phyloP scores from a whole-genome alignment of 2,797 vertebrate genomes.

The Eptatretus atami region DNA sequence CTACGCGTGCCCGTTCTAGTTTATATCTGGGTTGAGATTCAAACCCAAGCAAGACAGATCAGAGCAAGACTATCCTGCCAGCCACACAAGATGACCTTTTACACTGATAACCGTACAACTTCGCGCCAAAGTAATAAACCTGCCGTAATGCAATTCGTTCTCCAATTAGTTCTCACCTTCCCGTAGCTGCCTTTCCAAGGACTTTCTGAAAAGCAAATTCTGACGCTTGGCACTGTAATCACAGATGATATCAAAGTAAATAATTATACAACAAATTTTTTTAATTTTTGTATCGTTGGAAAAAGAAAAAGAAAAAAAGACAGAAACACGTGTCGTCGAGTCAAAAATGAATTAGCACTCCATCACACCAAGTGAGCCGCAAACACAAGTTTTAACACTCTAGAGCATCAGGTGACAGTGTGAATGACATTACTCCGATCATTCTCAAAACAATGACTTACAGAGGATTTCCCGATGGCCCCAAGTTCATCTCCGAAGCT shows the following conservation, averaged over 20 bases:
- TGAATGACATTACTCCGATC: no score
- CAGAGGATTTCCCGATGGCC: slow-evolving; percentile 79
- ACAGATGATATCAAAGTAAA: no score
- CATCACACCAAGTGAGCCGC: neutral
- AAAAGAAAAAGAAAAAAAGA: neutral
- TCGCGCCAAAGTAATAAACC: no score
- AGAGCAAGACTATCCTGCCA: no score
- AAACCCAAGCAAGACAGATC: no score
- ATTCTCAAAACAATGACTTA: slow-evolving; percentile 19
- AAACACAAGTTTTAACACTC: neutral
- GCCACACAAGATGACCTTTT: no score
- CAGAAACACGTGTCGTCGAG: neutral
- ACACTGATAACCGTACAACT: no score
- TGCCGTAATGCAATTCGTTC: no score
- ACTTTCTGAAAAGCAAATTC: slow-evolving; percentile 88
- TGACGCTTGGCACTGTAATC: slow-evolving; percentile 45
- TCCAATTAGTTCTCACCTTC: slow-evolving; percentile 26
- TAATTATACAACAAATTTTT: slow-evolving; percentile 3
- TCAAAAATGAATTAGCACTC: slow-evolving; percentile 8
- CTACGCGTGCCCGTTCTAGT: no score
- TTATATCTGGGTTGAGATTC: no score
- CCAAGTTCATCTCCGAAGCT: slow-evolving; percentile 40
- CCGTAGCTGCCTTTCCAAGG: slow-evolving; percentile 91
- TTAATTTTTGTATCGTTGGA: neutral
- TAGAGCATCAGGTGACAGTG: no score